Evolutionary conservation across 1,140 invertebrate genomes (phyloP).

Genomic region (Brachionus calyciflorus): DNA sequence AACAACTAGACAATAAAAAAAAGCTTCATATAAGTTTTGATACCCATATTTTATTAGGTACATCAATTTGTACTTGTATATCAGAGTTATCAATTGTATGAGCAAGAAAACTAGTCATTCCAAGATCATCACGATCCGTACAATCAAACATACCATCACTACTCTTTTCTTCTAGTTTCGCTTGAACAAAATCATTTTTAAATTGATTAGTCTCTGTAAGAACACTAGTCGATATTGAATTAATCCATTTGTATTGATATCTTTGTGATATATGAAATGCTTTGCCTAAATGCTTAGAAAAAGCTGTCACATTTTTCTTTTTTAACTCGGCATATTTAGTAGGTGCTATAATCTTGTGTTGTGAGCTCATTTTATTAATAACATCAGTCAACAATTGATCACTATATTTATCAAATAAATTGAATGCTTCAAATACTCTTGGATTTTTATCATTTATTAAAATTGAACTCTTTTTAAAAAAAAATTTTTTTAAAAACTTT

Average conservation of each 20-base stretch:
- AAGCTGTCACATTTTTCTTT: conserved; percentile 35
- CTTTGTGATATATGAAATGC: conserved; percentile 40
- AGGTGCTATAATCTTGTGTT: conserved; percentile 43
- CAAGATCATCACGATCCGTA: conserved; percentile 34
- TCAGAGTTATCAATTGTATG: conserved; percentile 35
- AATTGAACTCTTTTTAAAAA: conserved; percentile 15
- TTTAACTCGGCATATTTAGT: conserved; percentile 44
- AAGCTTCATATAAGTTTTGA: conserved; percentile 40
- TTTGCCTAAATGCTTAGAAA: conserved; percentile 34
- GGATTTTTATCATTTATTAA: conserved; percentile 45
- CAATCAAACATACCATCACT: conserved; percentile 21
- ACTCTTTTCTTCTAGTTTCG: neutral
- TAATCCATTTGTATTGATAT: conserved; percentile 42
- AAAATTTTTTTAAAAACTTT: neutral
- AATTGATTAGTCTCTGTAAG: conserved; percentile 17
- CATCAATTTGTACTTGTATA: conserved; percentile 43
- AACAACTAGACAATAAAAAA: no score
- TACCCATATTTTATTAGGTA: conserved; percentile 44
- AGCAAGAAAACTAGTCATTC: conserved; percentile 41
- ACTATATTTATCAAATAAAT: conserved; percentile 40
- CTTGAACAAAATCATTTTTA: neutral
- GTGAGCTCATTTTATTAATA: conserved; percentile 40
- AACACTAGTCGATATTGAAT: neutral
- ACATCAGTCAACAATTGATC: conserved; percentile 32
- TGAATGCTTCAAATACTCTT: conserved; percentile 25